Evolutionary conservation across 2,888 invertebrate species (phyloP).

Genomic region (Eudemis profundana): DNA sequence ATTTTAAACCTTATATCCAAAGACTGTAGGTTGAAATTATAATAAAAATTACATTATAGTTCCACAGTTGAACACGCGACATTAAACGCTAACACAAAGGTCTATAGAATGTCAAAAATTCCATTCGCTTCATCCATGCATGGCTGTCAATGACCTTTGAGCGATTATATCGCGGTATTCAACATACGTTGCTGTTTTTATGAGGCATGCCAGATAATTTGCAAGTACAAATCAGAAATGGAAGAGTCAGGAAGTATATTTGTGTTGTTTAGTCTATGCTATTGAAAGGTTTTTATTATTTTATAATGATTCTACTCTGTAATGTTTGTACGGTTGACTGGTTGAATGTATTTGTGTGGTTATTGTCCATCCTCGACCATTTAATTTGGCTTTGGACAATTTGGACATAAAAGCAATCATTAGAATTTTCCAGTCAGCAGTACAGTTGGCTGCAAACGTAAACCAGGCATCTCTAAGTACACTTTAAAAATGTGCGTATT

Average conservation of each 20-base stretch:
- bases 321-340: background rate
- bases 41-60: background rate
- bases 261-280: background rate
- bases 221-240: background rate
- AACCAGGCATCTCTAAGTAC: no score
- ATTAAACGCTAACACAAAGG: constrained; percentile 8
- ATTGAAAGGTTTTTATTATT: no score
- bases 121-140: constrained; percentile 22
- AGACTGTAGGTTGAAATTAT: background rate
- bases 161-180: background rate
- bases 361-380: background rate
- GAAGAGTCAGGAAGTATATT: background rate
- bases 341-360: background rate
- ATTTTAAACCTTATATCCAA: background rate
- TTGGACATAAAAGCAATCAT: no score
- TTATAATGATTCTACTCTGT: no score
- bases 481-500: no score
- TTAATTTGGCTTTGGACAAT: no score
- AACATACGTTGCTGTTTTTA: constrained; percentile 1
- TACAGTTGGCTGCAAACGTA: no score
- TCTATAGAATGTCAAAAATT: constrained; percentile 21
- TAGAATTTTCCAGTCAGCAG: no score
- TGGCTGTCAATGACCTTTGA: constrained; percentile 28
- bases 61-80: background rate
- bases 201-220: background rate